These are phyloP conservation scores for Cancer borealis DNA, from an alignment of 2,888 invertebrate genomes.

Conservation along the genomic window DNA sequence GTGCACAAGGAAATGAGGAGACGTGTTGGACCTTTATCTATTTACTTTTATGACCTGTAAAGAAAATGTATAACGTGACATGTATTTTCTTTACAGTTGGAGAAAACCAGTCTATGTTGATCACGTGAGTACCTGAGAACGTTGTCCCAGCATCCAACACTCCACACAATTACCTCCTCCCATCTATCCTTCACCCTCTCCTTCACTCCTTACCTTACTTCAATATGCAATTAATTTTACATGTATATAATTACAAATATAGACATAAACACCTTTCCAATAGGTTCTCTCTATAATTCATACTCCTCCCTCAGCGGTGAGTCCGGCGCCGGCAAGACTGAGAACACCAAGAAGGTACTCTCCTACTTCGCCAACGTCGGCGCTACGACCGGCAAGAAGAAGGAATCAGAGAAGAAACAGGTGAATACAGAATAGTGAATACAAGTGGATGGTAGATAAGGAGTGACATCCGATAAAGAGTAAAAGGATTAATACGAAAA, in stretches of 20 bases:
- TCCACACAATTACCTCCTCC: no score
- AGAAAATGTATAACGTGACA: background rate
- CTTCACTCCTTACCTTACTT: background rate
- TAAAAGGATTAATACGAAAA: no score
- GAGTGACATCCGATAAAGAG: no score
- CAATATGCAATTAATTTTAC: background rate
- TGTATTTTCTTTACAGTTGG: slow-evolving; percentile 57
- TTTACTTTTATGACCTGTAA: background rate
- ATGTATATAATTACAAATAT: background rate
- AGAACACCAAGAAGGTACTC: slow-evolving; percentile 99
- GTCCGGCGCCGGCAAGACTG: slow-evolving; percentile 99
- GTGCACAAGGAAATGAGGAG: background rate
- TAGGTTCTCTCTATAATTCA: background rate
- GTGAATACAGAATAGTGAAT: slow-evolving; percentile 40
- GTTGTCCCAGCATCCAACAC: background rate
- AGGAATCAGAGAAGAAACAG: slow-evolving; percentile 80
- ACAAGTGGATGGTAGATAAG: no score
- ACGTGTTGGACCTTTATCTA: background rate
- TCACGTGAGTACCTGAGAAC: slow-evolving; percentile 64
- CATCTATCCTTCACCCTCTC: background rate
- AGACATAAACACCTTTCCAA: background rate
- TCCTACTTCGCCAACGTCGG: slow-evolving; percentile 99
- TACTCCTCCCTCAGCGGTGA: slow-evolving; percentile 86
- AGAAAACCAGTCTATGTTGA: slow-evolving; percentile 68
- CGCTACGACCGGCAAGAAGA: slow-evolving; percentile 88